Conservation (phyloP, 2,888 invertebrate species). For the Labia minor region DNA sequence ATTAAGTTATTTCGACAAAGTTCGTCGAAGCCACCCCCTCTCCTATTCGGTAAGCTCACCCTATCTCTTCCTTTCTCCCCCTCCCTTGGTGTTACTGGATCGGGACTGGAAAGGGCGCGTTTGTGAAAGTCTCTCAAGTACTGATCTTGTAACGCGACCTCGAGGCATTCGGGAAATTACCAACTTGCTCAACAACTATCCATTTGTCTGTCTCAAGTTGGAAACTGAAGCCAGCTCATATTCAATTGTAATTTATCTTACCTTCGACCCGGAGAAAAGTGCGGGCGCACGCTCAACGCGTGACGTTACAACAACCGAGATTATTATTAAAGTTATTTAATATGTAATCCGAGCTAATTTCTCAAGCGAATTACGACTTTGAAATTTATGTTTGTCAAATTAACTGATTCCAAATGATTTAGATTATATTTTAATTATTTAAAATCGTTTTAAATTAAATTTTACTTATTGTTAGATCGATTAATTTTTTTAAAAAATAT, state of each 20-base stretch:
- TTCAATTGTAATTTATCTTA: constrained; percentile 13
- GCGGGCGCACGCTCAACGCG: background rate
- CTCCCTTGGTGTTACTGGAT: no score
- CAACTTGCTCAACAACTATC: constrained; percentile 2
- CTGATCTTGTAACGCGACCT: constrained; percentile 13
- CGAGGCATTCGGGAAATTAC: background rate
- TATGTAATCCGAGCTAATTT: background rate
- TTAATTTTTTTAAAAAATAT: no score
- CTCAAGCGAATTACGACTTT: background rate
- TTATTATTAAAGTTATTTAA: constrained; percentile 4
- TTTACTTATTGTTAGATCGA: no score
- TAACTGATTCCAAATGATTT: no score
- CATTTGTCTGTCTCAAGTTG: constrained; percentile 13
- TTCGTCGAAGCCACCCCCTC: background rate
- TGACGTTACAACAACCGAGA: background rate
- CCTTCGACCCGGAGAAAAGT: background rate
- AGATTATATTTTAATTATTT: no score
- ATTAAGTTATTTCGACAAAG: background rate
- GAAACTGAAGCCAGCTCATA: background rate
- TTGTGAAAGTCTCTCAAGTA: background rate
- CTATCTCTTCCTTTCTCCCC: no score
- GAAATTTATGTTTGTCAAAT: background rate
- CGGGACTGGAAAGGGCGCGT: no score
- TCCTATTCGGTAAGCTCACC: no score
- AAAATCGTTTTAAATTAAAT: no score